Base-by-base conservation (phyloP, 2,888 invertebrate species). In the Ypsolopha scabrella region DNA sequence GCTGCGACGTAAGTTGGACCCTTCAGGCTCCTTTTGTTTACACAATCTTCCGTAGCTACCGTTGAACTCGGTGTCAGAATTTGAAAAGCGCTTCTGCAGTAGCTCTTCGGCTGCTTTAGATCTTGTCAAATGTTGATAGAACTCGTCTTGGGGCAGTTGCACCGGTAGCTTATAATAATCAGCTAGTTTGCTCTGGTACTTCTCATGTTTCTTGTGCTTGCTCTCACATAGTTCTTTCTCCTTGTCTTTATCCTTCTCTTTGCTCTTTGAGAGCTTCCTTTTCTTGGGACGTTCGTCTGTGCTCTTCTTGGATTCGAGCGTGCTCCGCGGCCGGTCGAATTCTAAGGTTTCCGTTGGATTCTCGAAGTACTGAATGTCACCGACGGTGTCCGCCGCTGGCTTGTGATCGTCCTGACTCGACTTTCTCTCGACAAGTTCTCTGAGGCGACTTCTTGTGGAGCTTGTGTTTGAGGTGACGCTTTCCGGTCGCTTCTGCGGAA, bases 1-100 rank as follows among this genome's bases (percentile, higher is more conserved):
- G 64, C 92, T 92, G 53, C 86, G 81, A 53, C 92, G 87, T 65
- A 93, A 81, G 70, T 90, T 90, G 48, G 85, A 80, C 44, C 81
- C 81, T 67, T 87, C 86, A 53, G 78, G 69, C 60, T 87, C 85
- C 62, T 81, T 85, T 57, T 85, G 85, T 58, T 83, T 87, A 63
- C 85, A 86, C 64, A 85, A 62, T 65, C 80, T 72, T 53, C 83
- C 85, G 80, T 85, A 85, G 62, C 81, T 85, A 8, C 80, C 81
- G 59, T 75, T 83, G 57, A 83, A 82, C 61, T 87, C 86, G 48
- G 81, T 79, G 56, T 86, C 85, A 38, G 82, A 81, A 63, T 82
- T 85, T 13, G 85, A 69, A 60, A 83, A 82, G 57, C 80, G 70
- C 59, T 81, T 82, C 55, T 86, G 80, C 53, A 82, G 56, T 34